These are phyloP conservation scores for Chascanopsetta lugubris DNA, from an alignment of 2,113 vertebrate genomes.

Conservation along the genomic window DNA sequence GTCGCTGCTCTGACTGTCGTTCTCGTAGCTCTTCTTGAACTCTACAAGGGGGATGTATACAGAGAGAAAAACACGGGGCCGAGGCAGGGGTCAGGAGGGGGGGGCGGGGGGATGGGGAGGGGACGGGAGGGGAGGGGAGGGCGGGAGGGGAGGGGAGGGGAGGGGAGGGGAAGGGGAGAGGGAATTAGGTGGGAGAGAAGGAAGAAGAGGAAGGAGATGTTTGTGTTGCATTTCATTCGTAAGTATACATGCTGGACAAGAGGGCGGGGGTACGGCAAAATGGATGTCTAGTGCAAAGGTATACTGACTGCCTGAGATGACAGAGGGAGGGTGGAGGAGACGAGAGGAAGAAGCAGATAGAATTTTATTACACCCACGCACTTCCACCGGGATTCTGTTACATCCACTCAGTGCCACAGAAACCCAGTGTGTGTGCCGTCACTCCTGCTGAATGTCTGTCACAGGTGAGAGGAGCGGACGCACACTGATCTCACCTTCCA, in stretches of 20 bases:
- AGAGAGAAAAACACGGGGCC: constrained; percentile 20
- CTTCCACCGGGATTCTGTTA: background rate
- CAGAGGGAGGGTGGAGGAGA: constrained; percentile 24
- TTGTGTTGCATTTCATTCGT: constrained; percentile 50
- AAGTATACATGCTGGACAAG: constrained; percentile 24
- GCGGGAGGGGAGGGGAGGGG: background rate
- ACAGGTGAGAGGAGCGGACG: background rate
- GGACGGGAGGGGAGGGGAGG: constrained; percentile 37
- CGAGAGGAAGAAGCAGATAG: constrained; percentile 41
- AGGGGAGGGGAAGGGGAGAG: constrained; percentile 28
- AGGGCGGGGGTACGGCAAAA: constrained; percentile 35
- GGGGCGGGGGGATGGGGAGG: constrained; percentile 3
- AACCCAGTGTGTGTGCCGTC: background rate
- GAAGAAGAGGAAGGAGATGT: constrained; percentile 44
- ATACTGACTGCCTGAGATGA: constrained; percentile 72
- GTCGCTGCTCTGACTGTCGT: constrained; percentile 95
- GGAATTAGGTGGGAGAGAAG: background rate
- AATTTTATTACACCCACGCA: constrained; percentile 34
- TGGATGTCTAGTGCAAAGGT: constrained; percentile 51
- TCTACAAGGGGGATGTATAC: constrained; percentile 79
- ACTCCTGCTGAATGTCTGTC: background rate
- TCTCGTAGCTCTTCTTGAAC: constrained; percentile 97
- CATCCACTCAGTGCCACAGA: constrained; percentile 2
- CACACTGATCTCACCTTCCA: constrained; percentile 85
- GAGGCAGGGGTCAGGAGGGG: constrained; percentile 7